Evolutionary conservation across 2,888 invertebrate genomes (phyloP), one percentile per base, ranked within the genome.

Genomic region (Phasia obesa): DNA sequence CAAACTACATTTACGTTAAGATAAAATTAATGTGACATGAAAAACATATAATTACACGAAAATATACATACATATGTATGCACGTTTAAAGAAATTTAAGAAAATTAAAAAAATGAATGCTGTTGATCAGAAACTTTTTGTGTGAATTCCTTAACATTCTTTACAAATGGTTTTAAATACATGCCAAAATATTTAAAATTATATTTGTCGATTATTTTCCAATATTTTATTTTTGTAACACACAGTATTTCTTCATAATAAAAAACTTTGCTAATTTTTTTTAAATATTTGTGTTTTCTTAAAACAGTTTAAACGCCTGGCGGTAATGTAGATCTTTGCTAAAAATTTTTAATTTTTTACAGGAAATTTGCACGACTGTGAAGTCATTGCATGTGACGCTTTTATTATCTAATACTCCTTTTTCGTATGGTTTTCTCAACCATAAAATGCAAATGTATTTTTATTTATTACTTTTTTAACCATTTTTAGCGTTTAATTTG

Each of bases 1-100:
- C 25, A 79, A 79, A 57, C 47, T 79, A 17, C 71, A 76, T 67
- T 65, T 83, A 25, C 79, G 83, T 55, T 83, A 31, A 83, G 17
- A 9, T 53, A n/a, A 21, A 49, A 4, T 47, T 47, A 19, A 47
- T 15, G 13, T 44, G 21, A 42, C 38, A 38, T 13, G 38, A 13
- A 2, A 7, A n/a, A 42, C 6, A 7, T 17, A 17, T 44, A 44
- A 17, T 7, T n/a, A n/a, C n/a, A n/a, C n/a, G n/a, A n/a, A 15
- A 1, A 42, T n/a, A n/a, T 42, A 42, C n/a, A 42, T 42, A 15
- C 2, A 13, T 1, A 42, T 19, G 13, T 59, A 31, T 9, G 17
- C 17, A 27, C n/a, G 31, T 35, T 15, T 38, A 15, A 60, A 15
- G 15, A 62, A 44, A n/a, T 44, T 25, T 62, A 11, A 13, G 49